A percentile compares a stretch with the other conserved stretches of the same genome.
These are phyloP conservation scores for Cranoglanis bouderius DNA, from an alignment of 2,113 vertebrate species.

Conservation along the genomic window DNA sequence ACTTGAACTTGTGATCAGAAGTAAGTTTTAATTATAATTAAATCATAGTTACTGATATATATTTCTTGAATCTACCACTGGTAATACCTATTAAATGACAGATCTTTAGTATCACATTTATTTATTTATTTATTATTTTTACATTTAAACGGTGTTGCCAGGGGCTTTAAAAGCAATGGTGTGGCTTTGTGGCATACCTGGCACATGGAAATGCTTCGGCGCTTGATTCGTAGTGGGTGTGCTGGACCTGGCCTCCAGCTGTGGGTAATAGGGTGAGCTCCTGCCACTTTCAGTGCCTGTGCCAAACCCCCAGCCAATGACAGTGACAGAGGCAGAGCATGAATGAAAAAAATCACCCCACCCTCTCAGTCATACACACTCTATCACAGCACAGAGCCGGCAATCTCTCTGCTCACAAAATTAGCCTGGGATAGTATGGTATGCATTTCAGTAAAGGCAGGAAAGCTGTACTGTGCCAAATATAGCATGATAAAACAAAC, in stretches of 20 bases:
- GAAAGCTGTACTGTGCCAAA: slow-evolving; percentile 47
- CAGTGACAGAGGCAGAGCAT: slow-evolving; percentile 71
- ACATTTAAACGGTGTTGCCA: background rate
- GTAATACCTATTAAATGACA: background rate
- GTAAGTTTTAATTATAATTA: background rate
- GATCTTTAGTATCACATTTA: background rate
- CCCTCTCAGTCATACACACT: slow-evolving; percentile 44
- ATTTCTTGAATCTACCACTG: background rate
- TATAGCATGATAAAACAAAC: slow-evolving; percentile 24
- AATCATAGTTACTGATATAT: background rate
- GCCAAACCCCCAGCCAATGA: slow-evolving; percentile 80
- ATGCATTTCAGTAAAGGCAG: slow-evolving; percentile 41
- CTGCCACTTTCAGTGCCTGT: slow-evolving; percentile 96
- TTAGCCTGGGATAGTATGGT: slow-evolving; percentile 41
- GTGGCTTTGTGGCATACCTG: slow-evolving; percentile 84
- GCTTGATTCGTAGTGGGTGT: slow-evolving; percentile 96
- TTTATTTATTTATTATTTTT: background rate
- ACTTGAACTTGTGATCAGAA: background rate
- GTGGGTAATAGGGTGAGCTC: slow-evolving; percentile 97
- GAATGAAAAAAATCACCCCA: slow-evolving; percentile 56
- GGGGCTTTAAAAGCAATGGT: slow-evolving; percentile 30
- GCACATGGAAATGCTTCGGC: slow-evolving; percentile 99
- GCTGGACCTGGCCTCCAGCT: slow-evolving; percentile 90
- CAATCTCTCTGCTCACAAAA: slow-evolving; percentile 20
- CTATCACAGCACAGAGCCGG: slow-evolving; percentile 15